phyloP scores from a whole-genome alignment of 1,140 invertebrate species.

The Plectrocnemia conspersa region DNA sequence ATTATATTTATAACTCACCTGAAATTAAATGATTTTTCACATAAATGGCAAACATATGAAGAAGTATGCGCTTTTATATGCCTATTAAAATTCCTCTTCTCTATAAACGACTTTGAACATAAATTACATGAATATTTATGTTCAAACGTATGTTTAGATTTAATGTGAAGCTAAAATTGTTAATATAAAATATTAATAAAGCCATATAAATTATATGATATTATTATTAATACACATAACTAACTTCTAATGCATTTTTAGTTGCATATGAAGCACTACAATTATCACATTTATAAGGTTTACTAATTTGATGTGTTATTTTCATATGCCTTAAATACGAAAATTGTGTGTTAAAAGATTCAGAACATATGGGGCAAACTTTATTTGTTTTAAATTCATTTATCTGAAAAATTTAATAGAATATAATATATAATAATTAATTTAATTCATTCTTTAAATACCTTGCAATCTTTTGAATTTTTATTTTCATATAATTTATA shows the following conservation, averaged over 20 bases:
- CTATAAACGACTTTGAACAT: conserved; percentile 20
- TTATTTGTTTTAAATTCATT: too few relatives aligned
- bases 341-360: background rate
- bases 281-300: conserved; percentile 8
- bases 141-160: conserved; percentile 20
- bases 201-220: background rate
- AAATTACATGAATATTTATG: conserved; percentile 5
- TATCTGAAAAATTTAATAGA: too few relatives aligned
- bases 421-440: too few relatives aligned
- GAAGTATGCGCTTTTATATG: conserved; percentile 12
- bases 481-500: too few relatives aligned
- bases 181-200: background rate
- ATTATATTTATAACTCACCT: conserved; percentile 17
- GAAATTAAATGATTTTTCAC: conserved; percentile 21
- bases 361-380: conserved; percentile 6
- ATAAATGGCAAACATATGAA: conserved; percentile 16
- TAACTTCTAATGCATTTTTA: conserved; percentile 1
- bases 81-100: conserved; percentile 17
- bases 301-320: conserved; percentile 5
- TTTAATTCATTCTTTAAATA: too few relatives aligned
- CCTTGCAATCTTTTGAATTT: too few relatives aligned
- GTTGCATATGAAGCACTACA: background rate
- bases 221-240: background rate
- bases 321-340: conserved; percentile 2
- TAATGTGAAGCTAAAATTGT: conserved; percentile 25